Evolutionary conservation across 2,888 invertebrate genomes (phyloP).

Genomic region (Coleophora deauratella): DNA sequence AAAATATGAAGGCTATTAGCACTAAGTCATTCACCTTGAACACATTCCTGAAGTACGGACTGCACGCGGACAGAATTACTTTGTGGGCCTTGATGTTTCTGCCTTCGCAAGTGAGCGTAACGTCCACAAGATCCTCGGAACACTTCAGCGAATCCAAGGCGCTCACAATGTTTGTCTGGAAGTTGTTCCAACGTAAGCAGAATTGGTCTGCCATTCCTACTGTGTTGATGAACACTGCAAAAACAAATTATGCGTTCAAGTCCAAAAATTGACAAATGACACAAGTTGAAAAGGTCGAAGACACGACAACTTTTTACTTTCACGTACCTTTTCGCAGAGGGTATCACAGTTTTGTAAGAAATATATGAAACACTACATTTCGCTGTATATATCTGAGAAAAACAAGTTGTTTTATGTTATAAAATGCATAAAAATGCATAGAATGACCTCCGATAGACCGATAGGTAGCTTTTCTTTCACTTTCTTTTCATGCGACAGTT

Average conservation of each 20-base stretch:
- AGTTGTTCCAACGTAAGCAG: slow-evolving; percentile 84
- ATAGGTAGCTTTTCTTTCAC: slow-evolving; percentile 50
- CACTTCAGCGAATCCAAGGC: slow-evolving; percentile 80
- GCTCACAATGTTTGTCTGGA: slow-evolving; percentile 80
- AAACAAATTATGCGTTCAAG: slow-evolving; percentile 21
- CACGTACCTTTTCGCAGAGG: slow-evolving; percentile 28
- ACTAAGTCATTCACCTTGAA: slow-evolving; percentile 78
- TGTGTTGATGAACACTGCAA: slow-evolving; percentile 38
- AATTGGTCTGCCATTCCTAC: slow-evolving; percentile 78
- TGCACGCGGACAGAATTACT: slow-evolving; percentile 83
- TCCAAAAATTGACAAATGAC: slow-evolving; percentile 28
- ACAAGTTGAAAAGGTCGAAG: slow-evolving; percentile 18
- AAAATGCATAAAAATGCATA: slow-evolving; percentile 67
- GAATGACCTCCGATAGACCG: slow-evolving; percentile 59
- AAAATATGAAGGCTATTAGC: slow-evolving; percentile 62
- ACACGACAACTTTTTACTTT: slow-evolving; percentile 12
- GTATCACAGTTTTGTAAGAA: slow-evolving; percentile 30
- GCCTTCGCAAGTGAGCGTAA: slow-evolving; percentile 82
- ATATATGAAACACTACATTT: slow-evolving; percentile 25
- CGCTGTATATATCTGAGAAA: slow-evolving; percentile 19
- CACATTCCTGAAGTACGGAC: slow-evolving; percentile 82
- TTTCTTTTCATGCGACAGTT: slow-evolving; percentile 33
- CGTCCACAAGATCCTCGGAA: slow-evolving; percentile 82
- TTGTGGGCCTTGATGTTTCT: slow-evolving; percentile 82
- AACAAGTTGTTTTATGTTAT: slow-evolving; percentile 17